Conservation (phyloP, 1,140 invertebrate genomes). For the Hyposmocoma kahamanoa region DNA sequence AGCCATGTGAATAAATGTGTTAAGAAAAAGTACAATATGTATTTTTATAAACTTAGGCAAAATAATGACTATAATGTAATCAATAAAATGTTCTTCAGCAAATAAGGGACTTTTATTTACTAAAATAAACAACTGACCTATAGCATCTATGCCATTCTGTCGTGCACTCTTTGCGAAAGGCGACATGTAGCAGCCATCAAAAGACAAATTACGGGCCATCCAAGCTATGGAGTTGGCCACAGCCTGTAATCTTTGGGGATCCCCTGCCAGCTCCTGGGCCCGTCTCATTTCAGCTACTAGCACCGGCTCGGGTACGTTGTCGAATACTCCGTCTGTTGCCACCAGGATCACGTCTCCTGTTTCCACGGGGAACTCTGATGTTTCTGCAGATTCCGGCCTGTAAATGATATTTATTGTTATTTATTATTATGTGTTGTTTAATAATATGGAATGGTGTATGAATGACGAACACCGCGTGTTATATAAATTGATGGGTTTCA, state of each 20-base stretch:
- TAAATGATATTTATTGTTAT: constrained; percentile 17
- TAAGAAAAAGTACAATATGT: too few relatives aligned
- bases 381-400: constrained; percentile 93
- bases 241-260: constrained; percentile 86
- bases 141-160: constrained; percentile 93
- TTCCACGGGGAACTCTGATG: constrained; percentile 91
- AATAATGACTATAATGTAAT: too few relatives aligned
- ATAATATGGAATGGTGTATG: too few relatives aligned
- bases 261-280: constrained; percentile 54
- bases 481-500: too few relatives aligned
- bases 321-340: constrained; percentile 98
- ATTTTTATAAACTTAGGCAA: too few relatives aligned
- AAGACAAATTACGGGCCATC: constrained; percentile 93
- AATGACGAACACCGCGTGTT: too few relatives aligned
- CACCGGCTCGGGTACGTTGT: constrained; percentile 95
- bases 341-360: constrained; percentile 96
- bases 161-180: constrained; percentile 95
- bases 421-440: too few relatives aligned
- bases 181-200: constrained; percentile 95
- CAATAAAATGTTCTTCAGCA: too few relatives aligned
- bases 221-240: constrained; percentile 96
- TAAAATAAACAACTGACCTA: constrained; percentile 77
- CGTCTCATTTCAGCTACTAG: constrained; percentile 87
- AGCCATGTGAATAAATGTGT: too few relatives aligned
- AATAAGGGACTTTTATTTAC: too few relatives aligned